Evolutionary conservation across 1,140 invertebrate species (phyloP), one percentile per base, ranked within the genome.

Genomic region (Xylocopa sonorina): DNA sequence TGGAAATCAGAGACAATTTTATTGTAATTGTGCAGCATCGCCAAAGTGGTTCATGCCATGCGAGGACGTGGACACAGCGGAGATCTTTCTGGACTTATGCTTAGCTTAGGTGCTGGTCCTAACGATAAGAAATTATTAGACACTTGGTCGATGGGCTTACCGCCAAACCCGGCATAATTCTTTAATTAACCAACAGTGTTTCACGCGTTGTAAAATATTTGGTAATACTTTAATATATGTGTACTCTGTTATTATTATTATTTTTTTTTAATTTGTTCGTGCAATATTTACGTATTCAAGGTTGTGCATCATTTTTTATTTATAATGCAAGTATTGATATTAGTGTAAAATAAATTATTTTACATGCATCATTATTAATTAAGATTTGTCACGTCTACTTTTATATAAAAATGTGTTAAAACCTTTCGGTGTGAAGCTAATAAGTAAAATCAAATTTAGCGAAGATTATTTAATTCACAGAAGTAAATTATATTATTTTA

Each of bases 131-230:
- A 87, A 48, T 81, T 93, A 34, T 53, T 93, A 50, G 91, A 93
- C 72, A 89, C 89, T 41, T 93, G 92, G 92, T 92, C 90, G 5
- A 90, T 92, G 89, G 91, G 91, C 66, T 86, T 92, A 60, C 91
- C 91, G 66, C 89, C 91, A 32, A 92, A 92, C 84, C 91, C 91
- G 21, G 91, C 91, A 74, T 92, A 82, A 85, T 73, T 58, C 51
- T 62, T 38, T 69, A 63, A 72, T 78, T 74, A 69, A 83, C 43
- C 48, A 4, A 12, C 58, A 34, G 58, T 60, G 66, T 69, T 60
- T 34, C 62, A 81, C 14, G 29, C 29, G 18, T 53, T 81, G 62
- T 83, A 83, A 58, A 78, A 57, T 78, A 78, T 57, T 29, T 64
- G 71, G 75, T 43, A 69, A 66, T 77, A 81, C 86, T 83, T 82